Base-by-base conservation (phyloP, 64 coral and sea anemone genomes). In the Platygyra sinensis region DNA sequence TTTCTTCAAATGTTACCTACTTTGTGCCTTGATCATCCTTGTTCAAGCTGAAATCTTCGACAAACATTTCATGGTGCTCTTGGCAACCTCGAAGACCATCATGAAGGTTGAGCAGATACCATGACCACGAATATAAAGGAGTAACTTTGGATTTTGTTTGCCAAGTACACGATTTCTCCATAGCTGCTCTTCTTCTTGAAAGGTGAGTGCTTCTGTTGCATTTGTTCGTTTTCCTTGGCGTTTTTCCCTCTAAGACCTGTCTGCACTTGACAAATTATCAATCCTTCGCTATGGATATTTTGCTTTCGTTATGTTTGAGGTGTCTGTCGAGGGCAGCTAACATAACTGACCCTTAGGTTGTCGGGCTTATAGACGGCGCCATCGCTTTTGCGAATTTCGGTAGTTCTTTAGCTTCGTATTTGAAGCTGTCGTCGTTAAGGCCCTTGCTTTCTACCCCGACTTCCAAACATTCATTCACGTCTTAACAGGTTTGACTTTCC, bases 261-360 rank as follows among this genome's bases (percentile, higher is more conserved):
- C 86, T 87, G 72, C 42, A 87, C 52, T 60, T 75, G 11, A 87
- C 51, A 75, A 87, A 46, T 74, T 87, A 52, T 87, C 72, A 33
- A 18, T 88, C 87, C 30, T 88, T 88, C 18, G 49, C 30, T 57
- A 88, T 88, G 49, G 73, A 88, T n/a, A 62, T 39, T 46, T 78
- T 59, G 42, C 52, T 77, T 24, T 76, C 22, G 25, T 88, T 88
- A 39, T 88, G 42, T 77, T 75, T 88, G 30, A 88, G 49, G 25
- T 78, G 50, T 32, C 52, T 74, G 73, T 76, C 87, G 36, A 77
- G 32, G 27, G 72, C 87, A 62, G 87, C 25, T 31, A 77, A 32
- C 69, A 55, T 54, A 31, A 30, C 2, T 39, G 5, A 39, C 69
- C 52, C 63, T 62, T 39, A 78, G 87, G 33, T n/a, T 60, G 51